Percentiles rank a stretch among this genome's conserved stretches.
Conservation (phyloP, 1,140 invertebrate species). For the Drosophila lowei region DNA sequence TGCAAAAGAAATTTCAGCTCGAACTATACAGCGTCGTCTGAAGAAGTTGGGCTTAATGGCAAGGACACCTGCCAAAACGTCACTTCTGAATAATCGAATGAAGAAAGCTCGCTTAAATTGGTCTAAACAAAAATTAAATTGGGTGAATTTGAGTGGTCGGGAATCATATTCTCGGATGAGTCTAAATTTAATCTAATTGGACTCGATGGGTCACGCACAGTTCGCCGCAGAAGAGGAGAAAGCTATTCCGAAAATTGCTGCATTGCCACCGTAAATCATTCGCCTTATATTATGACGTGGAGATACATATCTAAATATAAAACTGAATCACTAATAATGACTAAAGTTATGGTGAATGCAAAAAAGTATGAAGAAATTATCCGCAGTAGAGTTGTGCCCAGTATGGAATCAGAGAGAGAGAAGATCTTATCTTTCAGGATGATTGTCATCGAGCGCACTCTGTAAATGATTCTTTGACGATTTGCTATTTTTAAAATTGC, state of each 20-base stretch:
- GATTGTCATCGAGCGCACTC: constrained; percentile 2
- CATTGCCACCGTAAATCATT: neutral
- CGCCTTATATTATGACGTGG: constrained; percentile 20
- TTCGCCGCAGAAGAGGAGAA: neutral
- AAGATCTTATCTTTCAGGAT: constrained; percentile 10
- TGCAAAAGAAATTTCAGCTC: no score
- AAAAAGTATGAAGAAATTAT: constrained; percentile 19
- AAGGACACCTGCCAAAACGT: no score
- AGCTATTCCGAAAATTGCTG: no score
- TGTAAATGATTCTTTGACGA: no score
- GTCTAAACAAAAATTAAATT: neutral
- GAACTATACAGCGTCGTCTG: no score
- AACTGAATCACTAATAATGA: constrained; percentile 29
- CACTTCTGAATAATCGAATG: no score
- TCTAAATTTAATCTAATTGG: constrained; percentile 10
- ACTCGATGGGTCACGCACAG: neutral
- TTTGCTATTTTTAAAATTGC: no score
- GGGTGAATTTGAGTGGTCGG: constrained; percentile 2
- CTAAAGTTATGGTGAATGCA: constrained; percentile 10
- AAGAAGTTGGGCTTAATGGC: no score
- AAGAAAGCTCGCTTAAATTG: no score
- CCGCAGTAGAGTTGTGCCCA: constrained; percentile 2
- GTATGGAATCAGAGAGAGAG: constrained; percentile 4
- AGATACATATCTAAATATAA: constrained; percentile 26
- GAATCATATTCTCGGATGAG: constrained; percentile 18